phyloP scores from a whole-genome alignment of 2,113 vertebrate genomes.

The Camelus bactrianus region DNA sequence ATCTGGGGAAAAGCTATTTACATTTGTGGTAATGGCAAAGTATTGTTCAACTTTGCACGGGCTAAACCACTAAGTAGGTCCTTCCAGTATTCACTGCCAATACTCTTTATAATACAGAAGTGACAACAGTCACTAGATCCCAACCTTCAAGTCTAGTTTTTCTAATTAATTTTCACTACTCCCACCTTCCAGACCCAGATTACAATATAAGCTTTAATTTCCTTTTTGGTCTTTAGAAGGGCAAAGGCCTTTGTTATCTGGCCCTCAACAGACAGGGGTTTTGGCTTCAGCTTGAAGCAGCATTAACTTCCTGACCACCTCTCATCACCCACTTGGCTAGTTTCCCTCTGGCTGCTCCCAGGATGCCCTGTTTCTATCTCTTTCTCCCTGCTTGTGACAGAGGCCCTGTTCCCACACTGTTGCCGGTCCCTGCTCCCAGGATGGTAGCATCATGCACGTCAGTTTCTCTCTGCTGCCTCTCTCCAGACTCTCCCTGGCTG shows the following conservation, averaged over 20 bases:
- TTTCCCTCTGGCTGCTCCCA: conserved; percentile 61
- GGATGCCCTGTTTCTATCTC: conserved; percentile 65
- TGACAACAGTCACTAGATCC: not conserved
- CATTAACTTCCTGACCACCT: conserved; percentile 63
- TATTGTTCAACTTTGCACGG: not conserved
- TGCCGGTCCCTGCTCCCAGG: not conserved
- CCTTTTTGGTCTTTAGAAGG: conserved; percentile 17
- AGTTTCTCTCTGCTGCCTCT: conserved; percentile 39
- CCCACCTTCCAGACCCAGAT: conserved; percentile 16
- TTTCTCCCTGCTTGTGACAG: not conserved
- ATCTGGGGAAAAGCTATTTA: not conserved
- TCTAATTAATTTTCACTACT: conserved; percentile 51
- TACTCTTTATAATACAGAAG: not conserved
- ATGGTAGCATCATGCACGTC: conserved; percentile 9
- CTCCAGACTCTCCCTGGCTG: not conserved
- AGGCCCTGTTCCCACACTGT: conserved; percentile 11
- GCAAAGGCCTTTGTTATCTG: conserved; percentile 64
- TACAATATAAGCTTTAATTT: conserved; percentile 60
- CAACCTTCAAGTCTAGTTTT: conserved; percentile 3
- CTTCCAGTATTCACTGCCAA: not conserved
- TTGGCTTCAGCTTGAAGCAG: conserved; percentile 51
- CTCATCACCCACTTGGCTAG: conserved; percentile 51
- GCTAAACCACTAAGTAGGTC: not conserved
- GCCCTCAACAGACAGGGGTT: conserved; percentile 45
- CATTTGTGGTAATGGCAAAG: conserved; percentile 10